phyloP scores from a whole-genome alignment of 2,113 vertebrate species.

The Podiceps cristatus region DNA sequence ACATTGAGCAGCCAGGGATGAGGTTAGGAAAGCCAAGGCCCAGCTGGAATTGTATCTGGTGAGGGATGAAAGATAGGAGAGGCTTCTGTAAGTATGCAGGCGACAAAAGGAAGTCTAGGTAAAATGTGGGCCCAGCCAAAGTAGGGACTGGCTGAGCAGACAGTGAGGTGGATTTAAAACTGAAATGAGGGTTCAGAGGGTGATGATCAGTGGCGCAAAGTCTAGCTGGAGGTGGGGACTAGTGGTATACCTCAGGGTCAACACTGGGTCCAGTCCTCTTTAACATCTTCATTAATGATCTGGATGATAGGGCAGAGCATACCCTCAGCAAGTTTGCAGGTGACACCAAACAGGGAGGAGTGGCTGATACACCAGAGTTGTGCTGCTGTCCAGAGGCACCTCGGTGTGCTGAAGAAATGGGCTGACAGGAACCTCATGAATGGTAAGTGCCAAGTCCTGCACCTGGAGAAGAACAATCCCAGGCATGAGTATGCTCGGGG shows the following conservation, averaged over 20 bases:
- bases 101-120: not conserved
- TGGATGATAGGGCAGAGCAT: too few relatives aligned
- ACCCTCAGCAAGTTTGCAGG: not conserved
- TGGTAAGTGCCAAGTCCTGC: not conserved
- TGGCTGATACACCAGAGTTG: too few relatives aligned
- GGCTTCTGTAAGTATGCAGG: not conserved
- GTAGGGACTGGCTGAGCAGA: not conserved
- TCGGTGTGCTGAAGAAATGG: not conserved
- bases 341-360: not conserved
- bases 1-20: too few relatives aligned
- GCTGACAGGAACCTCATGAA: not conserved
- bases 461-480: not conserved
- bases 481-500: not conserved
- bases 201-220: too few relatives aligned
- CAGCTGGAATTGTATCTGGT: not conserved
- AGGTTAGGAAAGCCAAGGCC: not conserved
- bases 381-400: not conserved
- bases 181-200: too few relatives aligned
- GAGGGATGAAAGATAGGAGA: not conserved
- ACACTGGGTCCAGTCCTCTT: not conserved
- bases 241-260: not conserved
- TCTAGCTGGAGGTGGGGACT: not conserved
- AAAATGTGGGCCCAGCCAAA: not conserved
- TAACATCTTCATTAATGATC: not conserved
- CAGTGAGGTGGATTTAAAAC: not conserved